Base-by-base conservation (phyloP, 1,140 invertebrate species). In the Brachionus plicatilis region DNA sequence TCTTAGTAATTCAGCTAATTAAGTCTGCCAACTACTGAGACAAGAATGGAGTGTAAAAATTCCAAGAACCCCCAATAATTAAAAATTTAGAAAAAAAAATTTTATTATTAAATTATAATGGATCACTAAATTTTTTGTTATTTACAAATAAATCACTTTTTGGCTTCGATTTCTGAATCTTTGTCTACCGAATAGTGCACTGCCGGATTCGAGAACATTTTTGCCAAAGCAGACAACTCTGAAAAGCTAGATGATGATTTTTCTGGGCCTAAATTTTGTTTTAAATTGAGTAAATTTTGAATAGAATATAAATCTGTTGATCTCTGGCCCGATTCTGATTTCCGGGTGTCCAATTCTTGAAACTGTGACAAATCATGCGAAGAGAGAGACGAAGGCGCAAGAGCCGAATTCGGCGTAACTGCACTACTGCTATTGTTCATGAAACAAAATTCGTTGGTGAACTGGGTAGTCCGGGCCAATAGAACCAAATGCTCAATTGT, bases 401-500 rank as follows among this genome's bases (percentile, higher is more conserved):
- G 5, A 45, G 37, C 37, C 2, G 11, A 20, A 72, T 20, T 41
- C 29, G 29, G 17, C 37, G 33, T n/a, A 47, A 12, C 17, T 9
- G 7, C 33, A 7, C 1, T 37, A 72, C 17, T 17, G 8, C 17
- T 72, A 43, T 41, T 41, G 17, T 72, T 37, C 33, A 20, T 24
- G n/a, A 43, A 17, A 20, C n/a, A 72, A 72, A 17, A 14, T n/a
- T 72, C 68, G 20, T 37, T 68, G 11, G 68, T 20, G 6, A 72
- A 17, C 33, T 72, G 68, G n/a, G 68, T 72, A 9, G 41, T 43
- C 14, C 79, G 79, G 7, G 50, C 60, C 29, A 43, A 20, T 5
- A 60, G 91, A 95, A 92, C 68, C 14, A 82, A 47, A 29, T 94
- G 92, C 87, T 97, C 95, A 92, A 97, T 96, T 1, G 95, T 94